A percentile compares a stretch with the other conserved stretches of the same genome.
Evolutionary conservation across 2,113 vertebrate species (phyloP).

Genomic region (Vulpes ferrilata): DNA sequence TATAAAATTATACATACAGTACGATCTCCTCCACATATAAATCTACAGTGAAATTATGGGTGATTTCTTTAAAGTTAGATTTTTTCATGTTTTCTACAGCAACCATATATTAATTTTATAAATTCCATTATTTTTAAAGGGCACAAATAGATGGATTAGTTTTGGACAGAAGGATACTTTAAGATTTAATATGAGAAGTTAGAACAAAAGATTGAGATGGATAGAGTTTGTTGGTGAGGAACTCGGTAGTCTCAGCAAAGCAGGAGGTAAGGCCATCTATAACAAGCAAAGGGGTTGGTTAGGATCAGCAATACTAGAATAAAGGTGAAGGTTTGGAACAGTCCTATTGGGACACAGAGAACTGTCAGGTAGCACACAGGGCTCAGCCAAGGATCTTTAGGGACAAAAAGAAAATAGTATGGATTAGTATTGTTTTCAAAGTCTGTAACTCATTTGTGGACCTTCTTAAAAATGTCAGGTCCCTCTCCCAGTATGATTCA

Average conservation of each 20-base stretch:
- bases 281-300: not conserved
- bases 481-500: not conserved
- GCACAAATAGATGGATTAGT: not conserved
- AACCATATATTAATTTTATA: not conserved
- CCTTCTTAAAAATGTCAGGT: not conserved
- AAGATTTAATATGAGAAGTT: conserved; percentile 7
- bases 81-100: not conserved
- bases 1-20: not conserved
- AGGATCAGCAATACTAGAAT: not conserved
- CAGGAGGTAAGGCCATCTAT: not conserved
- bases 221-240: not conserved
- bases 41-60: not conserved
- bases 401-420: not conserved
- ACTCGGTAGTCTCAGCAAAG: not conserved
- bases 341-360: not conserved
- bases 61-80: not conserved
- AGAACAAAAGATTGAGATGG: not conserved
- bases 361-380: not conserved
- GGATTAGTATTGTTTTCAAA: not conserved
- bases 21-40: not conserved
- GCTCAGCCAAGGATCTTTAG: not conserved
- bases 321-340: not conserved
- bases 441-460: not conserved
- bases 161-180: not conserved
- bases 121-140: conserved; percentile 24